Percentiles rank a stretch among this genome's conserved stretches.
These are phyloP conservation scores for Parthenolecanium corni DNA, from an alignment of 2,888 invertebrate genomes.

Conservation along the genomic window DNA sequence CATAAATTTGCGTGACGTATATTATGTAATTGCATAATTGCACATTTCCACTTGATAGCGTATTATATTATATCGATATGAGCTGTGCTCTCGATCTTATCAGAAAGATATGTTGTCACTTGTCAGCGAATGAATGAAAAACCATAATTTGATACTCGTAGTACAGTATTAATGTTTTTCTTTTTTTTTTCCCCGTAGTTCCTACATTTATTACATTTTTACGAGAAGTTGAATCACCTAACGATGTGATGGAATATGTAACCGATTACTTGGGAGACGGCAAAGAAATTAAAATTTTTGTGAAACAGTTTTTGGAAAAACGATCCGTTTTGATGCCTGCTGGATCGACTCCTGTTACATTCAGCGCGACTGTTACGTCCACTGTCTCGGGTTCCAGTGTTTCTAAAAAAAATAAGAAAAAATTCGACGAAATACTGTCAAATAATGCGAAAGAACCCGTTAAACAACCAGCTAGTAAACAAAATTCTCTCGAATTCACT, in stretches of 20 bases:
- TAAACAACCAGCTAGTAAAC: slow-evolving; percentile 15
- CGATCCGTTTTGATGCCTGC: slow-evolving; percentile 39
- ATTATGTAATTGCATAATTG: too few species aligned
- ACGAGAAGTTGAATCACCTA: slow-evolving; percentile 84
- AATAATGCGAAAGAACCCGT: slow-evolving; percentile 1
- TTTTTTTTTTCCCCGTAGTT: slow-evolving; percentile 46
- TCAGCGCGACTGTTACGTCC: not conserved
- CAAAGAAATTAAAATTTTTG: slow-evolving; percentile 76
- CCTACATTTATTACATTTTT: slow-evolving; percentile 87
- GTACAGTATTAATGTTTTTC: too few species aligned
- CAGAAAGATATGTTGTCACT: too few species aligned
- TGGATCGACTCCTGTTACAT: not conserved
- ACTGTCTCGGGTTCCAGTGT: too few species aligned
- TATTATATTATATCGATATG: too few species aligned
- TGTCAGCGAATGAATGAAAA: too few species aligned
- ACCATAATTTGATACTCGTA: too few species aligned
- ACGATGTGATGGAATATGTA: slow-evolving; percentile 88
- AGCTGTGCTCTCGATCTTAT: too few species aligned
- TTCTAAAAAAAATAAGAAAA: slow-evolving; percentile 16
- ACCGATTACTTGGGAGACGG: slow-evolving; percentile 79
- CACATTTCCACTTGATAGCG: too few species aligned
- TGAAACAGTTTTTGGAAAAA: slow-evolving; percentile 79
- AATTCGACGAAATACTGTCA: slow-evolving; percentile 1
- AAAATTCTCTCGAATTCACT: slow-evolving; percentile 21
- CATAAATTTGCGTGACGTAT: too few species aligned